Base-by-base conservation (phyloP, 2,888 invertebrate genomes). In the Pteria penguin region DNA sequence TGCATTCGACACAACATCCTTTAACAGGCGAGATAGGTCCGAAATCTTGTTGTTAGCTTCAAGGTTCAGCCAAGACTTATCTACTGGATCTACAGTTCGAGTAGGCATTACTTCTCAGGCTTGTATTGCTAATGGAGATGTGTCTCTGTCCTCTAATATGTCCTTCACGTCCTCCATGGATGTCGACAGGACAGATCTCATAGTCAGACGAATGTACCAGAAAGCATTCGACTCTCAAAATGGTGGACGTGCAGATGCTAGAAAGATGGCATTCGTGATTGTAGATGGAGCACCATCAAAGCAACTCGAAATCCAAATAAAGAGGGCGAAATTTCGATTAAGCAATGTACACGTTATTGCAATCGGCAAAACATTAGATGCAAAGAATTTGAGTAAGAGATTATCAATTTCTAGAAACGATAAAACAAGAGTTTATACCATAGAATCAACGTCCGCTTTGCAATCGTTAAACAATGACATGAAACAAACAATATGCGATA, bases 231-330 rank as follows among this genome's bases (percentile, higher is more conserved):
- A 22, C 8, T 5, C 22, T 11, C n/a, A 71, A 32, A 76, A 78
- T 60, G 82, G 80, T 26, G 76, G 68, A 1, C 60, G 82, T 22
- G 8, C 52, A 18, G 33, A 68, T 3, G 77, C 80, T 1, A 61
- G 52, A 27, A 79, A 76, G 8, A 67, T 79, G 0, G 80, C 75
- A 1, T 74, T 83, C 31, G 52, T 79, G 1, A 67, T 83, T 14
- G 55, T 82, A 4, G 81, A 81, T 33, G 26, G 22, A 4, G 54
- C 14, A 22, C 31, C 68, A 24, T 22, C 65, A 65, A 70, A 18
- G 36, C 32, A 52, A 18, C 57, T 61, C 24, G 57, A 57, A 45
- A 4, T 55, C 14, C 54, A 74, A 29, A 62, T 69, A n/a, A n/a
- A n/a, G n/a, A n/a, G n/a, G n/a, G n/a, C n/a, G n/a, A n/a, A n/a